Conservation (phyloP, 2,113 vertebrate genomes). For the Cyrtonyx montezumae region DNA sequence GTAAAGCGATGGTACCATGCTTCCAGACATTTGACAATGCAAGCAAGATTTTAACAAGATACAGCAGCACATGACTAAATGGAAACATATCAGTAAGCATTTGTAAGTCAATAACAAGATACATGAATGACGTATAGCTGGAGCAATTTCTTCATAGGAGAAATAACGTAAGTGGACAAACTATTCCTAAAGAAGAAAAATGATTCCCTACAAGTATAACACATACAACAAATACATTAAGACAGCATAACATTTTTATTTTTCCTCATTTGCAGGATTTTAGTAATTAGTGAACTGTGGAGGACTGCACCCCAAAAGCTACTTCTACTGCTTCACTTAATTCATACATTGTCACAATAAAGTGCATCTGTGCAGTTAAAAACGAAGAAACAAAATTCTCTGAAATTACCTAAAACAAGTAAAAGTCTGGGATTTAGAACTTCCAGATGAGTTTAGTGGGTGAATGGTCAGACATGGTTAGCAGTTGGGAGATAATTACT, state of each 20-base stretch:
- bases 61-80: background rate
- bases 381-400: background rate
- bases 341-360: background rate
- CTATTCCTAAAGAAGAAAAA: background rate
- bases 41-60: background rate
- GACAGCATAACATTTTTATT: background rate
- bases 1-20: background rate
- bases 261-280: background rate
- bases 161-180: background rate
- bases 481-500: background rate
- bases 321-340: background rate
- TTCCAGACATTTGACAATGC: background rate
- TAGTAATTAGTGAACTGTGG: background rate
- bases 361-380: background rate
- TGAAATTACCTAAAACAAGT: background rate
- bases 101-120: background rate
- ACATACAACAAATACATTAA: background rate
- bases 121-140: background rate
- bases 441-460: background rate
- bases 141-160: background rate
- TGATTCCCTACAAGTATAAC: rapidly evolving
- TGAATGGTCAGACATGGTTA: background rate
- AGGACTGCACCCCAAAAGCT: background rate
- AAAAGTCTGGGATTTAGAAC: background rate
- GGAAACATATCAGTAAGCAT: background rate